Evolutionary conservation across 37 sponge, comb jelly and placozoan genomes (phyloP), one percentile per base, ranked within the genome.

Genomic region (Tethya wilhelma): DNA sequence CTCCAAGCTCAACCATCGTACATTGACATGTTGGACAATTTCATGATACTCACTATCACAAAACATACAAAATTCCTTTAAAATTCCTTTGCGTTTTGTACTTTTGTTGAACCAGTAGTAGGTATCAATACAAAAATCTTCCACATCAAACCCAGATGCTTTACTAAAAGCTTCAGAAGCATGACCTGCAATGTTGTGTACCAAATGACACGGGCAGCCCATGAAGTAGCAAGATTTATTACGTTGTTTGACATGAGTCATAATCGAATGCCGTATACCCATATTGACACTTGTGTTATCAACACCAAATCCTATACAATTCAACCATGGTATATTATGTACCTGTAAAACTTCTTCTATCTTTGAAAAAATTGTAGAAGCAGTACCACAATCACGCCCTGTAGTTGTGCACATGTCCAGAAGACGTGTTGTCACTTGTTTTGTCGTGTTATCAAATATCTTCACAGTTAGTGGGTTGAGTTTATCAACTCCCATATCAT

Each of bases 91-190:
- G 17, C 70, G 76, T 30, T 85, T 85, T 11, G 77, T 85, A 17
- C 71, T 69, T 69, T 85, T 85, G 49, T 85, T 72, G 17, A 85
- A 85, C 85, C 85, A 85, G 71, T 85, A 85, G 53, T 32, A 77
- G 19, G 79, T 7, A 72, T 86, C 87, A 20, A 86, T 57, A 38
- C 39, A 46, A 25, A 79, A 23, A 70, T 85, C 78, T 77, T 85
- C 85, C 32, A 85, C 78, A 59, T 85, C 78, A 85, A 85, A 85
- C 22, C 46, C 46, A 44, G 63, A n/a, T 6, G 30, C 26, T 11
- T 30, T 37, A 25, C 69, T 31, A 39, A 85, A 49, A 29, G 64
- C 69, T 26, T 49, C 71, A 44, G 78, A 67, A 25, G 83, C 83
- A 43, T 73, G 63, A 20, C 36, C 22, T 0, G 83, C 73, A 44